Percentiles rank a stretch among this genome's conserved stretches.
phyloP scores from a whole-genome alignment of 2,113 vertebrate genomes.

The Ceyx cyanopectus region DNA sequence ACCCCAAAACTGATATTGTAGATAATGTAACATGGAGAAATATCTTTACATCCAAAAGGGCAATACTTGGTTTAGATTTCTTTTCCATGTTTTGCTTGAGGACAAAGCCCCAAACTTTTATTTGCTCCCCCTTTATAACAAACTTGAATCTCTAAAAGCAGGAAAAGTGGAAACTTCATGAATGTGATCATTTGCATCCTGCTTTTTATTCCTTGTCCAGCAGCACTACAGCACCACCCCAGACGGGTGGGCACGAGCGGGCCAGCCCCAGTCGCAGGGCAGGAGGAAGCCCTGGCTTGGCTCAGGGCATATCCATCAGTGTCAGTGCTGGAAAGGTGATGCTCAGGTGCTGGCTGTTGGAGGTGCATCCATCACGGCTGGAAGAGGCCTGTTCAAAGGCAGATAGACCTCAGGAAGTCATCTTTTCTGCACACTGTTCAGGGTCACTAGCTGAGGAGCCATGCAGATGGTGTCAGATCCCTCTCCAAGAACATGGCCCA shows the following conservation, averaged over 20 bases:
- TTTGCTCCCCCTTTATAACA: background rate
- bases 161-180: background rate
- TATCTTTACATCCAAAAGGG: background rate
- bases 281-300: background rate
- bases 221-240: background rate
- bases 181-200: rapidly evolving
- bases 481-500: background rate
- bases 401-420: conserved; percentile 40
- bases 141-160: background rate
- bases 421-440: background rate
- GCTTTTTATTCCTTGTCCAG: background rate
- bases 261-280: background rate
- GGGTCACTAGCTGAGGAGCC: conserved; percentile 17
- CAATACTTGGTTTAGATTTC: background rate
- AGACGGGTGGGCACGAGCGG: rapidly evolving
- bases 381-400: conserved; percentile 25
- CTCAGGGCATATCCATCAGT: conserved; percentile 5
- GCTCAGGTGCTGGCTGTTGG: conserved; percentile 3
- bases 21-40: background rate
- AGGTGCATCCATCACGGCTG: background rate
- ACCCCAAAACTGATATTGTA: background rate
- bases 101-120: background rate
- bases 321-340: rapidly evolving
- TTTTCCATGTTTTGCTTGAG: background rate
- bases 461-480: background rate